Evolutionary conservation across 2,888 invertebrate species (phyloP).

Genomic region (Oscheius myriophilus): DNA sequence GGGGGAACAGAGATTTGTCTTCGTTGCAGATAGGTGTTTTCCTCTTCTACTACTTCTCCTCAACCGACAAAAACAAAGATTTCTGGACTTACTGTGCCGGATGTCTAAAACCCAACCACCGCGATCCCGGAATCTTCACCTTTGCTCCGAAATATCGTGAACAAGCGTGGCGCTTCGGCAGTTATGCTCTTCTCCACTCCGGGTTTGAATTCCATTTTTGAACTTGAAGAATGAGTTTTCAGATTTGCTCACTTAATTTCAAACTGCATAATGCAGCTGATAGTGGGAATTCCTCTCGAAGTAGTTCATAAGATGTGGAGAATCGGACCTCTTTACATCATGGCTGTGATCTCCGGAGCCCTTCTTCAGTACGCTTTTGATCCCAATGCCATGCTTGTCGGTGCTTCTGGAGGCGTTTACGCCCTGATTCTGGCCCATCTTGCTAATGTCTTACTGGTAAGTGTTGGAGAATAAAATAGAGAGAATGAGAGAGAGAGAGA

Average conservation of each 20-base stretch:
- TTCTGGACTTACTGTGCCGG: constrained; percentile 79
- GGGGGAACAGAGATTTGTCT: neutral
- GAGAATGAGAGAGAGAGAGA: too few relatives aligned
- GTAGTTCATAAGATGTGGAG: constrained; percentile 91
- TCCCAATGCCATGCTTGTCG: constrained; percentile 77
- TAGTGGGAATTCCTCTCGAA: constrained; percentile 92
- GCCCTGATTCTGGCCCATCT: constrained; percentile 72
- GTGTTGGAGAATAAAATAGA: constrained; percentile 32
- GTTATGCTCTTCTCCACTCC: constrained; percentile 78
- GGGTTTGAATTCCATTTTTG: constrained; percentile 34
- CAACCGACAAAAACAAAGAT: constrained; percentile 61
- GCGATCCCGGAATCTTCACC: constrained; percentile 76
- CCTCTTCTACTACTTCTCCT: constrained; percentile 74
- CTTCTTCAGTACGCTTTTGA: constrained; percentile 74
- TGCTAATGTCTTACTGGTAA: constrained; percentile 72
- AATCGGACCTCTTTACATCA: constrained; percentile 76
- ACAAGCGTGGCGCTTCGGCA: constrained; percentile 90
- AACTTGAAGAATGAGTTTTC: neutral
- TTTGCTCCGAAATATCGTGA: constrained; percentile 86
- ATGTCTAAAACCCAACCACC: constrained; percentile 75
- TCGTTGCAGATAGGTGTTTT: constrained; percentile 73
- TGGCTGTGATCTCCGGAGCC: constrained; percentile 66
- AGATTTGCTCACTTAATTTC: constrained; percentile 81
- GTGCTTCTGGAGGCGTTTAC: constrained; percentile 73
- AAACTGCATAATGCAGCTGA: constrained; percentile 88